Percentiles rank a stretch among this genome's conserved stretches.
These are phyloP conservation scores for Phoxinus dragarum DNA, from an alignment of 2,797 vertebrate species.

Conservation along the genomic window DNA sequence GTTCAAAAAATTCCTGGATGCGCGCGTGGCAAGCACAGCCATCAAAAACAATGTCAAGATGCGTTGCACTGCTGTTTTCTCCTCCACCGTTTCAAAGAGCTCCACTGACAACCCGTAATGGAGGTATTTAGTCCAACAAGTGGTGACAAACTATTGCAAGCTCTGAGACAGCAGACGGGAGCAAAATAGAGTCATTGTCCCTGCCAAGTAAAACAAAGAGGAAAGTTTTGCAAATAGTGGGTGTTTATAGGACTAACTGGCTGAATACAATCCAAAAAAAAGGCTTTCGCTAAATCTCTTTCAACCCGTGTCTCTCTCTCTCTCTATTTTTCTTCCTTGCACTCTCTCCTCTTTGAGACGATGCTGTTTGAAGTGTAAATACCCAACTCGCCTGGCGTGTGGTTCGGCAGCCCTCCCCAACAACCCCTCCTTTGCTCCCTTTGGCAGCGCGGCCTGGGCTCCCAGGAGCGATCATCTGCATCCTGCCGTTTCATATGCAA, in stretches of 20 bases:
- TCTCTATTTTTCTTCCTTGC: constrained; percentile 3
- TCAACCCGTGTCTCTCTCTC: constrained; percentile 1
- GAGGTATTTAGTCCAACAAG: constrained; percentile 54
- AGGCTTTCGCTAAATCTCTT: constrained; percentile 29
- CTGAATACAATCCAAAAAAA: constrained; percentile 52
- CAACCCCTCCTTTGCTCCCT: constrained; percentile 43
- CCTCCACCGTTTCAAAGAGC: constrained; percentile 6
- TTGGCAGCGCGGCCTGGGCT: constrained; percentile 50
- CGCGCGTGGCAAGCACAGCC: not conserved
- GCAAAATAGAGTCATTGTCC: constrained; percentile 30
- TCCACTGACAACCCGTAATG: constrained; percentile 39
- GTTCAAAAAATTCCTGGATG: not conserved
- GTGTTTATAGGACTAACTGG: constrained; percentile 52
- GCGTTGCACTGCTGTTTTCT: not conserved
- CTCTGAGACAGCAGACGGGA: constrained; percentile 21
- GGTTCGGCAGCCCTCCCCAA: constrained; percentile 19
- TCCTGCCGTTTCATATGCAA: constrained; percentile 74
- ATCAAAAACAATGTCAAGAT: not conserved
- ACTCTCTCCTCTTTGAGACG: constrained; percentile 26
- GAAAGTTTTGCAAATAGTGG: constrained; percentile 54
- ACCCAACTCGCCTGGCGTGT: constrained; percentile 38
- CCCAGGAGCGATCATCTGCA: constrained; percentile 62
- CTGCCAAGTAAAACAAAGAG: constrained; percentile 54
- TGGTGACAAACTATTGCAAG: constrained; percentile 52
- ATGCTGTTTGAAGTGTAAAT: constrained; percentile 64